phyloP scores from a whole-genome alignment of 2,888 invertebrate species.

The Drosophila paramelanica region DNA sequence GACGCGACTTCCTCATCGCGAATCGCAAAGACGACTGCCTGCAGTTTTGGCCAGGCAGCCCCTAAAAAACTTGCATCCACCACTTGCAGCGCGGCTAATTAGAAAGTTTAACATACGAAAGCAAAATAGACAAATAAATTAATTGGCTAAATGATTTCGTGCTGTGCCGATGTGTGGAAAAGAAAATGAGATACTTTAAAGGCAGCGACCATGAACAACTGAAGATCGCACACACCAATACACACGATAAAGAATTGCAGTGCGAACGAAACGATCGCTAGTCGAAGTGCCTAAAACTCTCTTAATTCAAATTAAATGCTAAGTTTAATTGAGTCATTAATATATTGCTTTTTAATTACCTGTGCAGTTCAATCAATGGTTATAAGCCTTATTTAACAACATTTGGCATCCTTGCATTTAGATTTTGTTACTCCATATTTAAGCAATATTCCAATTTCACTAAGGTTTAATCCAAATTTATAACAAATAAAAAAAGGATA shows the following conservation, averaged over 20 bases:
- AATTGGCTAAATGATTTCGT: constrained; percentile 75
- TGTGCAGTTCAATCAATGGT: background rate
- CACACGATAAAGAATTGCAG: constrained; percentile 30
- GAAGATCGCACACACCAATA: constrained; percentile 41
- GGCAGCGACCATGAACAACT: constrained; percentile 71
- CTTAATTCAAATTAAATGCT: background rate
- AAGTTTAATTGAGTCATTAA: constrained; percentile 9
- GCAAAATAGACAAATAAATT: constrained; percentile 69
- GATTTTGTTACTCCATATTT: background rate
- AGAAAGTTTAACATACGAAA: constrained; percentile 72
- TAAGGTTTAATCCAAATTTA: too few relatives aligned
- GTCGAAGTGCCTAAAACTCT: constrained; percentile 15
- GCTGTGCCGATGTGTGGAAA: constrained; percentile 45
- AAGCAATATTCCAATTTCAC: too few relatives aligned
- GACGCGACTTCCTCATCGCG: constrained; percentile 83
- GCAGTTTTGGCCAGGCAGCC: constrained; percentile 60
- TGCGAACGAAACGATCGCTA: constrained; percentile 2
- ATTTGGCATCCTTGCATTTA: background rate
- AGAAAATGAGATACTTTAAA: constrained; percentile 69
- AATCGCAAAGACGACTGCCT: constrained; percentile 75
- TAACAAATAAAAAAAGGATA: too few relatives aligned
- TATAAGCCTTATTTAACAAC: background rate
- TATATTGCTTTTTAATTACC: background rate
- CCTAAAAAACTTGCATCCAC: constrained; percentile 66
- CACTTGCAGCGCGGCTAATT: constrained; percentile 59